Evolutionary conservation across 2,113 vertebrate genomes (phyloP).

Genomic region (Marmota monax): DNA sequence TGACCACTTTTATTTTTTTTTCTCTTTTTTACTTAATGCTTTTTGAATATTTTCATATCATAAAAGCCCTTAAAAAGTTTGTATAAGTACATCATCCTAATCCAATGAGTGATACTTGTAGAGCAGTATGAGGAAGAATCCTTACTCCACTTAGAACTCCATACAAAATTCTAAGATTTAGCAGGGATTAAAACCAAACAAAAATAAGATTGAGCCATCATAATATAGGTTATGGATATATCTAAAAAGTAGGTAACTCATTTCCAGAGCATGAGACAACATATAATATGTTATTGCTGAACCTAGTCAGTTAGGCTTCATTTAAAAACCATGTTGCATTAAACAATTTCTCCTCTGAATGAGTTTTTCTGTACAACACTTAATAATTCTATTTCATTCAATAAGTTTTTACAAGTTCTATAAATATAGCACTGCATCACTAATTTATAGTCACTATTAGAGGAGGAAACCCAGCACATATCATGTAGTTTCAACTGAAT

Average conservation of each 20-base stretch:
- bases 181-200: conserved; percentile 17
- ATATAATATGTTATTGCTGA: background rate
- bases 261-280: background rate
- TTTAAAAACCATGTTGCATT: conserved; percentile 14
- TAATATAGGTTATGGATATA: background rate
- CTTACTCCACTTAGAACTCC: conserved; percentile 7
- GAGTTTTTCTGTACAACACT: background rate
- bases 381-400: conserved; percentile 46
- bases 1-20: background rate
- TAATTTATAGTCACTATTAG: conserved; percentile 37
- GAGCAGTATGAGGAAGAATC: background rate
- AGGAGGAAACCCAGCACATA: conserved; percentile 37
- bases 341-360: conserved; percentile 26
- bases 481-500: background rate
- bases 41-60: conserved; percentile 51
- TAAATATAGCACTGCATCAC: conserved; percentile 1
- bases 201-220: conserved; percentile 5
- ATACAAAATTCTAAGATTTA: background rate
- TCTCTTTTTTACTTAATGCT: conserved; percentile 4
- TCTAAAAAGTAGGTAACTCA: background rate
- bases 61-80: conserved; percentile 19
- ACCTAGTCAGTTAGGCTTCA: background rate
- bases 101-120: background rate
- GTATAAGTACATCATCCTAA: background rate
- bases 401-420: conserved; percentile 40